Evolutionary conservation across 2,797 vertebrate species (phyloP).

Genomic region (Selene dorsalis): DNA sequence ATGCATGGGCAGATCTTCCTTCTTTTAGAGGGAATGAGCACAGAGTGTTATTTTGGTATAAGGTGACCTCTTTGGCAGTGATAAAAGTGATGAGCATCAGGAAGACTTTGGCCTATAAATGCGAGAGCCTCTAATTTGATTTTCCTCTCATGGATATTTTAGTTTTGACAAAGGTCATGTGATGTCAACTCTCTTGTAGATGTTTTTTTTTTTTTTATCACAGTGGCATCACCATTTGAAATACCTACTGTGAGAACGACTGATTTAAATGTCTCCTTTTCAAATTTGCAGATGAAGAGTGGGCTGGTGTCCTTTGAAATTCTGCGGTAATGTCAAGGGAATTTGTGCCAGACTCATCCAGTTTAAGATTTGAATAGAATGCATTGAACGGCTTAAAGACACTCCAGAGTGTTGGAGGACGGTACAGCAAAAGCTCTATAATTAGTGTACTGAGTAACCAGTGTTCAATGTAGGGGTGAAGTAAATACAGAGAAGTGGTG

Average conservation of each 20-base stretch:
- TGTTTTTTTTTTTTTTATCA: slow-evolving; percentile 9
- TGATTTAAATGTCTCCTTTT: slow-evolving; percentile 59
- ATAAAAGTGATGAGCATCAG: slow-evolving; percentile 54
- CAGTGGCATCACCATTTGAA: slow-evolving; percentile 33
- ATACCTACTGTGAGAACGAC: slow-evolving; percentile 36
- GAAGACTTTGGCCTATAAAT: slow-evolving; percentile 28
- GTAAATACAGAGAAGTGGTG: slow-evolving; percentile 31
- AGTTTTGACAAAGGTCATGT: slow-evolving; percentile 40
- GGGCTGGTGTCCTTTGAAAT: slow-evolving; percentile 58
- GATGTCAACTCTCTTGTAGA: slow-evolving; percentile 3
- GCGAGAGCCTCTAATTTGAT: slow-evolving; percentile 25
- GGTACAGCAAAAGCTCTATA: slow-evolving; percentile 53
- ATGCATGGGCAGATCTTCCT: slow-evolving; percentile 66
- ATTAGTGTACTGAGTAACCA: slow-evolving; percentile 61
- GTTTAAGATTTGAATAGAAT: slow-evolving; percentile 66
- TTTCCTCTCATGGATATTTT: slow-evolving; percentile 22
- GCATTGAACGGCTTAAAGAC: slow-evolving; percentile 55
- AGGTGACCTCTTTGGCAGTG: slow-evolving; percentile 68
- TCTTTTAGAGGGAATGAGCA: slow-evolving; percentile 62
- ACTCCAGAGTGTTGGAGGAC: slow-evolving; percentile 42
- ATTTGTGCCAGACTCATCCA: slow-evolving; percentile 55
- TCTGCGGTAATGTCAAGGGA: slow-evolving; percentile 60
- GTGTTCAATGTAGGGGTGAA: slow-evolving; percentile 40
- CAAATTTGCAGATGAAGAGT: slow-evolving; percentile 60
- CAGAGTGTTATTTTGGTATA: slow-evolving; percentile 67